Evolutionary conservation across 2,797 vertebrate genomes (phyloP), one percentile per base, ranked within the genome.

Genomic region (Sciaenops ocellatus): DNA sequence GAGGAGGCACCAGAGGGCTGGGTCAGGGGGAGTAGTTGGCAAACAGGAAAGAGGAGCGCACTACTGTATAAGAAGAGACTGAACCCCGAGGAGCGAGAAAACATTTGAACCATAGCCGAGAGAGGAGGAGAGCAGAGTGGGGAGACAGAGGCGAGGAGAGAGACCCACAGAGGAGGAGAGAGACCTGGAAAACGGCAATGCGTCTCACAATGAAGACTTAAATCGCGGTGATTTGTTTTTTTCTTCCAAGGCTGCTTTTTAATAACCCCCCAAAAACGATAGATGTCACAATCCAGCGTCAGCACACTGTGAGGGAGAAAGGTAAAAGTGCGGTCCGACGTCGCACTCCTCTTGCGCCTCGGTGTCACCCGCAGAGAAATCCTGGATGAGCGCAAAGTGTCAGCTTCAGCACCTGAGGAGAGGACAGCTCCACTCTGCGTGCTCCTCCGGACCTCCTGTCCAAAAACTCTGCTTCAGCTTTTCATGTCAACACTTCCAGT

Each of bases 1-100:
- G 85, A 90, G 94, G 93, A 91, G 93, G 94, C 90, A 87, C 93
- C 82, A 73, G 82, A 86, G 92, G 90, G 92, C 81, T 87, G 83
- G 84, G 76, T 90, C 67, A 82, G 76, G 78, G 83, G 73, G 84
- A 91, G 68, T 80, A 87, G 85, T 80, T 73, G 79, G 78, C 75
- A 74, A 90, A 76, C 82, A 83, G 80, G 85, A 59, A 69, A 88
- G 84, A 91, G 85, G 87, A 91, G 90, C 87, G 85, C 85, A 47
- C 84, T 91, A n/a, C n/a, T n/a, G n/a, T n/a, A 89, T 90, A 94
- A 94, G 93, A 93, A 63, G 76, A 83, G 82, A 73, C 71, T 71
- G 83, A 91, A 87, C 12, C 62, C 79, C 12, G 78, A 73, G 80
- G 85, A 92, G 81, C 90, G 78, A 85, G 87, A 77, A 77, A 89